Conservation (phyloP, 2,113 vertebrate genomes). For the Salvelinus namaycush region DNA sequence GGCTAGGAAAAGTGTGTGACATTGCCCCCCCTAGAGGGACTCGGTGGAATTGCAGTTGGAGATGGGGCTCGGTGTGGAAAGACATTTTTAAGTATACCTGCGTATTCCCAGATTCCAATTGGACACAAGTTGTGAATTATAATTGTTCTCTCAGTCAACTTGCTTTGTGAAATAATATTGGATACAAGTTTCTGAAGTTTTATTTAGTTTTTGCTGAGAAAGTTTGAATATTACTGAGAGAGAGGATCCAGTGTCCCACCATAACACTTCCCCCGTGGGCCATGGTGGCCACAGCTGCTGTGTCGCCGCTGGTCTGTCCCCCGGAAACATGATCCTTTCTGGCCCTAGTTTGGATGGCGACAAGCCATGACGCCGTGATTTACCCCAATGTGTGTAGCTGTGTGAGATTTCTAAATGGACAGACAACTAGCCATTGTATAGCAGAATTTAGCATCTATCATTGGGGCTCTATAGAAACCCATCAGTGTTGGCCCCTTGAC, state of each 20-base stretch:
- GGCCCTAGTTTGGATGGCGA: slow-evolving; percentile 61
- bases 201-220: no score
- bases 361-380: slow-evolving; percentile 66
- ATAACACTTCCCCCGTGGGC: slow-evolving; percentile 55
- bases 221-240: no score
- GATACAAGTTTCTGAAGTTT: no score
- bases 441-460: neutral
- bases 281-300: slow-evolving; percentile 52
- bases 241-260: slow-evolving; percentile 43
- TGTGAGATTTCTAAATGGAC: slow-evolving; percentile 8
- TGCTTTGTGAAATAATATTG: no score
- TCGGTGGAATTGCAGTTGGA: no score
- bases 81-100: no score
- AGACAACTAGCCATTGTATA: neutral
- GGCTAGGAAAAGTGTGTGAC: no score
- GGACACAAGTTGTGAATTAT: no score
- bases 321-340: slow-evolving; percentile 63
- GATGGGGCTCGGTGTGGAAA: no score
- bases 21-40: no score
- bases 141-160: no score
- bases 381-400: slow-evolving; percentile 37
- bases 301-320: slow-evolving; percentile 66
- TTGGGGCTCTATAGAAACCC: neutral
- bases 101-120: no score
- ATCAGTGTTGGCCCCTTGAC: neutral